phyloP scores from a whole-genome alignment of 2,888 invertebrate species.

The Leptopilina syphax region DNA sequence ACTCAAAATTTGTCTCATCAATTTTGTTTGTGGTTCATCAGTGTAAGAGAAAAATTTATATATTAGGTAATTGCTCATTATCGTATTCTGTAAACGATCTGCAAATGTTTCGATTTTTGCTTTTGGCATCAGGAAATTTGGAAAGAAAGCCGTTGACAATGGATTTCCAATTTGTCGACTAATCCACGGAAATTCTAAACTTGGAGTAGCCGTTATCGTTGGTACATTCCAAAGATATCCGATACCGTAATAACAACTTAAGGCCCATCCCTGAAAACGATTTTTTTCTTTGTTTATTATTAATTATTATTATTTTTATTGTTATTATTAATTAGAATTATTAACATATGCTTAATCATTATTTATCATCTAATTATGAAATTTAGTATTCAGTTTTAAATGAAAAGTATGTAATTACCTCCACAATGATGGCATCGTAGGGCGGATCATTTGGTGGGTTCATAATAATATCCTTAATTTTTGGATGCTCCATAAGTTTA shows the following conservation, averaged over 20 bases:
- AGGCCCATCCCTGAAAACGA: slow-evolving; percentile 56
- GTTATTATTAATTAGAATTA: too few relatives aligned
- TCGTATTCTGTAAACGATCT: slow-evolving; percentile 59
- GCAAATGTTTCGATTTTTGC: slow-evolving; percentile 54
- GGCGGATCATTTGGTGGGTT: slow-evolving; percentile 60
- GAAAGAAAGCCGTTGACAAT: slow-evolving; percentile 54
- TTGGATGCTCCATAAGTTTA: slow-evolving; percentile 55
- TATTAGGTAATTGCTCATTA: neutral
- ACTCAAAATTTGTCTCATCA: slow-evolving; percentile 61
- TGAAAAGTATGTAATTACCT: slow-evolving; percentile 55
- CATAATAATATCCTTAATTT: slow-evolving; percentile 61
- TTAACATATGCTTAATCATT: too few relatives aligned
- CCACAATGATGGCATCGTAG: slow-evolving; percentile 66
- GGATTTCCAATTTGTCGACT: slow-evolving; percentile 60
- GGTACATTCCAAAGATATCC: slow-evolving; percentile 62
- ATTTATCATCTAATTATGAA: too few relatives aligned
- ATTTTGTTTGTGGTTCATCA: slow-evolving; percentile 53
- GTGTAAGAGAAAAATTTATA: slow-evolving; percentile 48
- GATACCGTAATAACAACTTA: slow-evolving; percentile 59
- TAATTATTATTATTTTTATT: too few relatives aligned
- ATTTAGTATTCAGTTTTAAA: neutral
- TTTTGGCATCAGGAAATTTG: neutral
- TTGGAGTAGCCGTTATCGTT: slow-evolving; percentile 51
- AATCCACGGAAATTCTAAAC: slow-evolving; percentile 55
- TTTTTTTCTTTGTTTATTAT: neutral